Percentiles rank a stretch among this genome's conserved stretches.
Evolutionary conservation across 64 coral and sea anemone genomes (phyloP).

Genomic region (Montipora cactus): DNA sequence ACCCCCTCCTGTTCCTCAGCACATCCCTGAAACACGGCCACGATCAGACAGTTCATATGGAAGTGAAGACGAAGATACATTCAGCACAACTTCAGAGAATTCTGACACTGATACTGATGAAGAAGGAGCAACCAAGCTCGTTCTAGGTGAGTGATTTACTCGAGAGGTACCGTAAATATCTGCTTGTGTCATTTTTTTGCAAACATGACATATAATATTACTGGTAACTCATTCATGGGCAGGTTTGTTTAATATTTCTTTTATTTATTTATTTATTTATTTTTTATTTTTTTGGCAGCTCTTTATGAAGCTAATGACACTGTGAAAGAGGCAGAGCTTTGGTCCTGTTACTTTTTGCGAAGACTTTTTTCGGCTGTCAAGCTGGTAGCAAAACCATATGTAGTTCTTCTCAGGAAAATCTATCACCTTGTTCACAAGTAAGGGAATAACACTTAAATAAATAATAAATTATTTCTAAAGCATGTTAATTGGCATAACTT

Average conservation of each 20-base stretch:
- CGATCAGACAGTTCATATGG: no score
- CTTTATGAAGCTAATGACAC: slow-evolving; percentile 69
- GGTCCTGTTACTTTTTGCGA: slow-evolving; percentile 89
- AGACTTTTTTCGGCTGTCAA: slow-evolving; percentile 69
- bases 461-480: no score
- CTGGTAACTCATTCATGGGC: no score
- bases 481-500: no score
- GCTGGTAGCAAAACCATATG: slow-evolving; percentile 80
- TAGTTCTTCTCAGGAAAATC: slow-evolving; percentile 71
- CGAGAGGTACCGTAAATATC: no score
- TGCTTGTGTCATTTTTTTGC: no score
- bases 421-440: slow-evolving; percentile 73
- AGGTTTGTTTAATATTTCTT: no score
- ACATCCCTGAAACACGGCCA: no score
- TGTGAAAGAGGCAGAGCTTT: slow-evolving; percentile 86
- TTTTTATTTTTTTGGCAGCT: slow-evolving; percentile 20
- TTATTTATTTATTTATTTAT: no score
- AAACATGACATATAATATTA: no score
- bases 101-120: slow-evolving; percentile 26
- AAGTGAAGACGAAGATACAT: no score
- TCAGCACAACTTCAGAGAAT: neutral
- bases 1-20: no score
- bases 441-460: neutral
- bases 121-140: slow-evolving; percentile 75
- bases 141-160: slow-evolving; percentile 59